phyloP scores from a whole-genome alignment of 2,113 vertebrate species.

The Platichthys stellatus region DNA sequence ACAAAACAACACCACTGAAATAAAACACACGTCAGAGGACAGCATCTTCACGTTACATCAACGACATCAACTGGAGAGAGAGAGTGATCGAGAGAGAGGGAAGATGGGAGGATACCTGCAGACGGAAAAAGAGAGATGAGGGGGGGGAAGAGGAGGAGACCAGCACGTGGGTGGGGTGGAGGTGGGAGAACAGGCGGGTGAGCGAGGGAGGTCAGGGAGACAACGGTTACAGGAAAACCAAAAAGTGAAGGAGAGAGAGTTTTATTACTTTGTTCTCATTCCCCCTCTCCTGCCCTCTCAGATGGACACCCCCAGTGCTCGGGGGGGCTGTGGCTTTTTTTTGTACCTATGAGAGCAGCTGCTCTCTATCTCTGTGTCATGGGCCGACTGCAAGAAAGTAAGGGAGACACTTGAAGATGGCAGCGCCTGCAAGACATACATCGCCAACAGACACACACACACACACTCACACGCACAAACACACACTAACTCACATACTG shows the following conservation, averaged over 20 bases:
- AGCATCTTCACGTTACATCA: slow-evolving; percentile 75
- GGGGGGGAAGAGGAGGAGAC: slow-evolving; percentile 42
- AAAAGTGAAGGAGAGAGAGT: slow-evolving; percentile 54
- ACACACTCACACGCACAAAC: slow-evolving; percentile 6
- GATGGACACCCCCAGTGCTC: slow-evolving; percentile 62
- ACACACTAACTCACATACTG: slow-evolving; percentile 19
- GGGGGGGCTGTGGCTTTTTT: slow-evolving; percentile 45
- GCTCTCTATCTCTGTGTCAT: slow-evolving; percentile 69
- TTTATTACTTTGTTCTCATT: slow-evolving; percentile 72
- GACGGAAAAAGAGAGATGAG: slow-evolving; percentile 52
- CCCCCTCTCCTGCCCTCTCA: slow-evolving; percentile 71
- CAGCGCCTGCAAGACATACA: slow-evolving; percentile 42
- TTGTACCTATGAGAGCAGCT: slow-evolving; percentile 68
- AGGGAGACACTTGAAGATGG: slow-evolving; percentile 71
- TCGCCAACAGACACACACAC: neutral
- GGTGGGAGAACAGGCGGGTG: slow-evolving; percentile 54
- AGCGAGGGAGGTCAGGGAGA: slow-evolving; percentile 57
- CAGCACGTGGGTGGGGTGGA: slow-evolving; percentile 53
- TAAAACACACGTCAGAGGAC: slow-evolving; percentile 76
- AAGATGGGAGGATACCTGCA: slow-evolving; percentile 59
- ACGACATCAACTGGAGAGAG: slow-evolving; percentile 66
- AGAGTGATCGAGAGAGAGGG: slow-evolving; percentile 16
- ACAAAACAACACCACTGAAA: slow-evolving; percentile 80
- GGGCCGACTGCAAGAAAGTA: slow-evolving; percentile 76
- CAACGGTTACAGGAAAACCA: slow-evolving; percentile 45